Evolutionary conservation across 2,113 vertebrate genomes (phyloP).

Genomic region (Ceyx cyanopectus): DNA sequence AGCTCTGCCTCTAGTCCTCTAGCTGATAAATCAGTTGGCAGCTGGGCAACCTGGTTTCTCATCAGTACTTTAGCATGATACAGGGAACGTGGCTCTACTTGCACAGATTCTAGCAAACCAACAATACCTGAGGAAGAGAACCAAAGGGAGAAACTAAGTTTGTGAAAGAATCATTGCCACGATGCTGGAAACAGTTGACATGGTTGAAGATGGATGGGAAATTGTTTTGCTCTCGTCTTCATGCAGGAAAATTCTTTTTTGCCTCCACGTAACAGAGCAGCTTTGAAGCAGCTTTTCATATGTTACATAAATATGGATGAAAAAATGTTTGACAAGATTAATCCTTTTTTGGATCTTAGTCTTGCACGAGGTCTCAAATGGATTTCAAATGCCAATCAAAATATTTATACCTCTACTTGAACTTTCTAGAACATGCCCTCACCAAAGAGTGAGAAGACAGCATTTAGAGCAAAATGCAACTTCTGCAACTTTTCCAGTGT

Average conservation of each 20-base stretch:
- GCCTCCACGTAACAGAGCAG: neutral
- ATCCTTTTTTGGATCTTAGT: slow-evolving; percentile 25
- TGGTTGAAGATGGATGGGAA: neutral
- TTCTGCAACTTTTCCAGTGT: neutral
- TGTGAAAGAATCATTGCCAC: neutral
- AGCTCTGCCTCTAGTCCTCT: neutral
- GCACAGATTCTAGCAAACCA: neutral
- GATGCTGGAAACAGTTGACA: neutral
- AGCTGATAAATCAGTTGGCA: neutral
- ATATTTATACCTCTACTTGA: neutral
- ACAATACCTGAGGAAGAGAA: neutral
- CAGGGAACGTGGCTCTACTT: neutral
- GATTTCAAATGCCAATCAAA: neutral
- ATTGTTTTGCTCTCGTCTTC: neutral
- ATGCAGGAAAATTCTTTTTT: neutral
- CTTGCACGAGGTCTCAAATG: neutral
- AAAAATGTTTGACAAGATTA: slow-evolving; percentile 32
- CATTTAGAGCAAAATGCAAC: neutral
- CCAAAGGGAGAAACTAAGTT: neutral
- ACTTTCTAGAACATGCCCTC: neutral
- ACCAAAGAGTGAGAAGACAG: neutral
- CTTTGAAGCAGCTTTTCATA: slow-evolving; percentile 26
- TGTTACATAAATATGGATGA: slow-evolving; percentile 17
- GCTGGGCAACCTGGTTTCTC: neutral
- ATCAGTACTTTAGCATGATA: neutral